These are phyloP conservation scores for Motacilla alba DNA, from an alignment of 2,113 vertebrate genomes.

Conservation along the genomic window DNA sequence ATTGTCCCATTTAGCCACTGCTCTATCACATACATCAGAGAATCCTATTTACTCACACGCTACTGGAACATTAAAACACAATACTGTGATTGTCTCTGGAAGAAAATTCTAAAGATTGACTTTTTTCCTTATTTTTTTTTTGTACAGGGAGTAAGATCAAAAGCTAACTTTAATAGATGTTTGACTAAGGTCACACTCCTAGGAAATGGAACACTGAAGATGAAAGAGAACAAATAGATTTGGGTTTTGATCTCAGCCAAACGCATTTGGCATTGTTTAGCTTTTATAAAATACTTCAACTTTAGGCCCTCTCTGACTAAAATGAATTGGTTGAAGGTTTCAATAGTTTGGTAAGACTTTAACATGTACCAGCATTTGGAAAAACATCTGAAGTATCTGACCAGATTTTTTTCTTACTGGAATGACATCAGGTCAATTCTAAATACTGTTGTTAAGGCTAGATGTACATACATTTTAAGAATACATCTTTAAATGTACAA, in stretches of 20 bases:
- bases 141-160: conserved; percentile 64
- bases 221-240: conserved; percentile 79
- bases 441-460: not conserved
- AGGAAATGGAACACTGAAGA: conserved; percentile 82
- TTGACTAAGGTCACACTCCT: conserved; percentile 81
- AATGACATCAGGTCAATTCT: not conserved
- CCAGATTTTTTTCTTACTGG: not conserved
- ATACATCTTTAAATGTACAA: not conserved
- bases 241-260: conserved; percentile 76
- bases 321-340: conserved; percentile 61
- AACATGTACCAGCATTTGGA: not conserved
- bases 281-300: conserved; percentile 77
- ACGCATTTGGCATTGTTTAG: conserved; percentile 83
- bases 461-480: not conserved
- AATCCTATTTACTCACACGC: conserved; percentile 79
- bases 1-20: conserved; percentile 72
- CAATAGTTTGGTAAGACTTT: conserved; percentile 57
- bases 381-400: not conserved
- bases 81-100: conserved; percentile 74
- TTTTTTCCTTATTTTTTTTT: conserved; percentile 29
- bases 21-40: conserved; percentile 73
- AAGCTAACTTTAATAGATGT: conserved; percentile 84
- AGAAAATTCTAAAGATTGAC: conserved; percentile 72
- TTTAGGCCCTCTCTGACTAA: conserved; percentile 58
- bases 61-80: conserved; percentile 73